phyloP scores from a whole-genome alignment of 1,140 invertebrate species.

The Homarus americanus region DNA sequence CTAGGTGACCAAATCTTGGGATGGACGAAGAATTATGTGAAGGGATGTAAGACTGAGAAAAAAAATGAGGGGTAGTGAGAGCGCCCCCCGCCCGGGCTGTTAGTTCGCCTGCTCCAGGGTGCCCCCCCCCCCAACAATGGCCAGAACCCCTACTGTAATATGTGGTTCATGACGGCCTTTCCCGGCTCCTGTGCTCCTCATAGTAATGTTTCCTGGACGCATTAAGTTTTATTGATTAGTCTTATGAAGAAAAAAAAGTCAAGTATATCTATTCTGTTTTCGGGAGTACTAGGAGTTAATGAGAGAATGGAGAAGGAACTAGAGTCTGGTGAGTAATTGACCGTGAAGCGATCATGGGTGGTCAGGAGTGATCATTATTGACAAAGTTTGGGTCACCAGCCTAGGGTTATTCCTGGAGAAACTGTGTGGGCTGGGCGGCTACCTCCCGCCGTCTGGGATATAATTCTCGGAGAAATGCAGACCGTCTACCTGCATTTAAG shows the following conservation, averaged over 20 bases:
- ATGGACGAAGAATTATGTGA: neutral
- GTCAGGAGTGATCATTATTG: neutral
- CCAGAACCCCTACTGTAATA: neutral
- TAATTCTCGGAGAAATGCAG: neutral
- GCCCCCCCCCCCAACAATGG: neutral
- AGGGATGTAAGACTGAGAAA: neutral
- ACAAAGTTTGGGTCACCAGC: neutral
- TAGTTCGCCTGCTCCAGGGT: neutral
- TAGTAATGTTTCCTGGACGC: too few relatives aligned
- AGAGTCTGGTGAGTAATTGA: neutral
- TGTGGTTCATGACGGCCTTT: neutral
- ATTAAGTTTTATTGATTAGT: too few relatives aligned
- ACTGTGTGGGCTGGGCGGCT: neutral
- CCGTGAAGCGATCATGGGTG: neutral
- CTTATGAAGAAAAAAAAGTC: too few relatives aligned
- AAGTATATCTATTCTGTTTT: too few relatives aligned
- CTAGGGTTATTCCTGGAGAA: neutral
- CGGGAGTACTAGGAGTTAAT: too few relatives aligned
- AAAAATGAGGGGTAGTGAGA: too few relatives aligned
- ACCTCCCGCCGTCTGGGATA: neutral
- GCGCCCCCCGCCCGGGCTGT: neutral
- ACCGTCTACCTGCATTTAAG: neutral
- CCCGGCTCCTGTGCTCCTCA: neutral
- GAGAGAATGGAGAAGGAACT: too few relatives aligned
- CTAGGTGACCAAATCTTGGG: too few relatives aligned